Evolutionary conservation across 2,113 vertebrate species (phyloP).

Genomic region (Alethe diademata): DNA sequence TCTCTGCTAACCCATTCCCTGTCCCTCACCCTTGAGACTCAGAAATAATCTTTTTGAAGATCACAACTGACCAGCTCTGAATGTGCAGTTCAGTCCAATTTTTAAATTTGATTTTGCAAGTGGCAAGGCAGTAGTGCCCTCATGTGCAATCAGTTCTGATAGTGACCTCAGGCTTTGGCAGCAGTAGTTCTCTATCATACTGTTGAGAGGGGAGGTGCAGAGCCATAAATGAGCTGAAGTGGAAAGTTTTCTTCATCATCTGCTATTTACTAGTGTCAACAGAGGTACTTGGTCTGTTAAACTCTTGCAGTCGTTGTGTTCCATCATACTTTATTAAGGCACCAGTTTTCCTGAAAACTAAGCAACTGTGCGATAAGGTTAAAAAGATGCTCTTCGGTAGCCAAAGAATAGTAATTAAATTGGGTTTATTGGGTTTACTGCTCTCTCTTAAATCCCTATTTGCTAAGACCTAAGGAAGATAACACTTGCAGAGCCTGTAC

Average conservation of each 20-base stretch:
- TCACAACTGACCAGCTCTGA: not conserved
- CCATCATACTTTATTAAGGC: not conserved
- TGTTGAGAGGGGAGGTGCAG: not conserved
- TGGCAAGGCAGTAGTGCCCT: not conserved
- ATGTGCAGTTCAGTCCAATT: not conserved
- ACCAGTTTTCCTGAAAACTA: not conserved
- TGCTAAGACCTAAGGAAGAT: not conserved
- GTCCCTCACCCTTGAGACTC: not conserved
- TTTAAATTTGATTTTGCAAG: not conserved
- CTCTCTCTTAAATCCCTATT: not conserved
- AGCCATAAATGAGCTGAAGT: not conserved
- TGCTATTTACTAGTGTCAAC: not conserved
- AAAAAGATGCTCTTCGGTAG: not conserved
- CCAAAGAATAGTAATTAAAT: not conserved
- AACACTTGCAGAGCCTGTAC: not conserved
- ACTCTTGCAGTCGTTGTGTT: not conserved
- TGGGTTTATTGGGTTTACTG: not conserved
- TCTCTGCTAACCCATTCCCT: not conserved
- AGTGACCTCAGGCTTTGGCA: not conserved
- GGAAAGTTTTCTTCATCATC: not conserved
- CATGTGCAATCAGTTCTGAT: rapidly evolving
- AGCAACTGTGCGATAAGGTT: not conserved
- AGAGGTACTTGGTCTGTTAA: not conserved
- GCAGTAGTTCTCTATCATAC: not conserved
- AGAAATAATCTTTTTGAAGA: not conserved